These are phyloP conservation scores for Monopis laevigella DNA, from an alignment of 2,888 invertebrate genomes.

Conservation along the genomic window DNA sequence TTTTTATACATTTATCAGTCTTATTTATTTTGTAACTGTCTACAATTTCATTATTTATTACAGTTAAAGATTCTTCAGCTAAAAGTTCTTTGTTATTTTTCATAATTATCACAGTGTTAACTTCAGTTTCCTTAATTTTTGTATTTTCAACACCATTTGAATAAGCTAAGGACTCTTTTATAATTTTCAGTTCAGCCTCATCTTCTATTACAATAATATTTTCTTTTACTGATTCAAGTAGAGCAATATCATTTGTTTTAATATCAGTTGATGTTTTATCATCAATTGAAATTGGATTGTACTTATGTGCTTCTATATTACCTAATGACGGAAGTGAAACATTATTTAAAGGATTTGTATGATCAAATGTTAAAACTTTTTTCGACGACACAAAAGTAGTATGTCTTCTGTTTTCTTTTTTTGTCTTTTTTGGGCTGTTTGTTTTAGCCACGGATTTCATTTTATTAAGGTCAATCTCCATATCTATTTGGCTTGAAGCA, in stretches of 20 bases:
- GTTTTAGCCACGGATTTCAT: not conserved
- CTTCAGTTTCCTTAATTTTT: constrained; percentile 29
- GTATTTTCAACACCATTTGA: not conserved
- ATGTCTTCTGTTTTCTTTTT: not conserved
- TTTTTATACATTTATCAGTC: not conserved
- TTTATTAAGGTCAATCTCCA: constrained; percentile 24
- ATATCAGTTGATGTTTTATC: not conserved
- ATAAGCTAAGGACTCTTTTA: too few species aligned
- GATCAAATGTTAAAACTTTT: constrained; percentile 38
- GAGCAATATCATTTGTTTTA: not conserved
- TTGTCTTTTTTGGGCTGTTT: not conserved
- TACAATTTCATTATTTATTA: constrained; percentile 37
- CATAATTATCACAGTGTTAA: constrained; percentile 46
- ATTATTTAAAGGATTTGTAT: constrained; percentile 46
- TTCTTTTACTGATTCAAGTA: not conserved
- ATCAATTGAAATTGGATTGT: constrained; percentile 26
- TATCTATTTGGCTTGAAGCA: constrained; percentile 46
- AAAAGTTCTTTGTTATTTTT: constrained; percentile 33
- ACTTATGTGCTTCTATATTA: constrained; percentile 29
- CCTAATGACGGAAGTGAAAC: constrained; percentile 28
- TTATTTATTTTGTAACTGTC: not conserved
- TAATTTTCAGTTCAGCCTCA: not conserved
- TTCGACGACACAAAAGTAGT: not conserved
- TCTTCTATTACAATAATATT: not conserved
- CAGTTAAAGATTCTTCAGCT: constrained; percentile 35